Base-by-base conservation (phyloP, 2,888 invertebrate genomes). In the Galerucella calmariensis region DNA sequence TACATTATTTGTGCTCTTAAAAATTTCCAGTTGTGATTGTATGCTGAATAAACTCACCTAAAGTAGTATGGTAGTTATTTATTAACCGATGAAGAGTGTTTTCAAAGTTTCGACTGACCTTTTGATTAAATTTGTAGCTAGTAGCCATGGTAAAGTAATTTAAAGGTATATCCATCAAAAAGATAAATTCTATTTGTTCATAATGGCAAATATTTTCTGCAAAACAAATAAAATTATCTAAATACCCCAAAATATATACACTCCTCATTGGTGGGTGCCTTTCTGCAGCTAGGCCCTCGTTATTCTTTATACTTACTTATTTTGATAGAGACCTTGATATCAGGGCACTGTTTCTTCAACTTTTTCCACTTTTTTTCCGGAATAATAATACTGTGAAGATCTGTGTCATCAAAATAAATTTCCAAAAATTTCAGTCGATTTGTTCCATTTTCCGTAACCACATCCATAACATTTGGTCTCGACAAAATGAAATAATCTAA, bases 401-500 rank as follows among this genome's bases (percentile, higher is more conserved):
- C 88, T 2, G 87, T 86, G 72, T 89, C 88, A 51, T 87, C 83
- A 2, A 89, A 84, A 14, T 84, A 85, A 73, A 89, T 84, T 76
- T 88, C 86, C 69, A 89, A 82, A 72, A 79, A 83, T 68, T 82
- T 83, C 72, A 89, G 78, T 53, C 82, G 79, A 58, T 82, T 83
- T 46, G 87, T 84, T 11, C 86, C 85, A 27, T 86, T 87, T n/a
- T 80, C 84, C 1, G 88, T 84, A 48, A 89, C 82, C 12, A 87
- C 85, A 69, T 87, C 85, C 1, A 89, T 84, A 3, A 87, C 85
- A 65, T 85, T 85, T 72, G 87, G 86, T 51, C 74, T 63, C 27
- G 88, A 88, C 65, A 89, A 77, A 12, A 88, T 86, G 16, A 88
- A 87, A 80, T 89, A 89, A 79, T 89, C 89, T 67, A 89, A 79